Base-by-base conservation (phyloP, 1,140 invertebrate genomes). In the Dufourea novaeangliae region DNA sequence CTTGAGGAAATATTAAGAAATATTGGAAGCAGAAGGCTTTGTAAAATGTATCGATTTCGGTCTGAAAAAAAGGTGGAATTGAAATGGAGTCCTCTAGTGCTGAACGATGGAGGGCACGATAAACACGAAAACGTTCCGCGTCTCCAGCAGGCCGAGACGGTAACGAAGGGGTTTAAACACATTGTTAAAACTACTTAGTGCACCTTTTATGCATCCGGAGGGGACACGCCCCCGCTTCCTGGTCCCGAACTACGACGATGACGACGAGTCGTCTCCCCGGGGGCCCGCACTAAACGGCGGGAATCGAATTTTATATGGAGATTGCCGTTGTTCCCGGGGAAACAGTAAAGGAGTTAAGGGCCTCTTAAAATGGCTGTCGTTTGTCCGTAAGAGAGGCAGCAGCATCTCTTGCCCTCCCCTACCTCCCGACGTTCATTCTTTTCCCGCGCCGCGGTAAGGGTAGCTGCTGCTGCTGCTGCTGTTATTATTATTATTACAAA, bases 251-350 rank as follows among this genome's bases (percentile, higher is more conserved):
- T 29, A 56, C 32, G 54, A n/a, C 46, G 41, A 14, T 20, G 3
- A 46, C 41, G 5, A 17, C 2, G 46, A n/a, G 20, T n/a, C 2
- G n/a, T n/a, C 8, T 63, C 70, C 68, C 37, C 46, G 54, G 32
- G 54, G 14, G 29, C 34, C n/a, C n/a, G n/a, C 74, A 54, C 69
- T 77, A 59, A 68, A 71, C 75, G 81, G 46, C 67, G 69, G 82
- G 84, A 83, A 87, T 90, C 88, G 79, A 91, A 90, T 90, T 89
- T 90, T 88, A 88, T 90, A 91, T 91, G 88, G 87, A 90, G 86
- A 91, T 90, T 91, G 84, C 82, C 79, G 80, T 87, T 83, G 84
- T 86, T 86, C 83, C 78, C 79, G 76, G 82, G 81, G n/a, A n/a
- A 85, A 84, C 89, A 90, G 84, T 89, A 89, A 90, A 90, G n/a